Conservation (phyloP, 2,888 invertebrate genomes). For the Endotricha flammealis region DNA sequence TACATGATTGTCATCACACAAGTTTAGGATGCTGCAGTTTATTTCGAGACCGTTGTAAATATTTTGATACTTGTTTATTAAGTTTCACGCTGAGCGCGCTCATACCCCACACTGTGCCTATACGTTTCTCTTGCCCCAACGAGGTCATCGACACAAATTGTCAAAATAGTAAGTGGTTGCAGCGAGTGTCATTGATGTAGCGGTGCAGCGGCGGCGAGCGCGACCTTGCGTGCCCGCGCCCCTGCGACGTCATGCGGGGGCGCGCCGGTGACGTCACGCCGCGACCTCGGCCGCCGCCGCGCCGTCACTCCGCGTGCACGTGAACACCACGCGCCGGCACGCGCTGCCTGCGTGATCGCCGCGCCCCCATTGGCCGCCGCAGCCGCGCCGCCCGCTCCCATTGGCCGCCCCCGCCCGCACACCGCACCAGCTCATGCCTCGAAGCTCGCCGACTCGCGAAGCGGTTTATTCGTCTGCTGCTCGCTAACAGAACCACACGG, state of each 20-base stretch:
- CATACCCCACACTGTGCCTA: no score
- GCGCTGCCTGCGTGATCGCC: conserved; percentile 85
- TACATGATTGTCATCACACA: no score
- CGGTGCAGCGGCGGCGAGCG: conserved; percentile 26
- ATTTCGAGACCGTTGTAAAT: neutral
- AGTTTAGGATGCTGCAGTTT: no score
- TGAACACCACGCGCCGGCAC: conserved; percentile 89
- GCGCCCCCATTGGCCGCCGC: conserved; percentile 77
- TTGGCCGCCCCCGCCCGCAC: conserved; percentile 79
- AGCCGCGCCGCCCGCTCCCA: conserved; percentile 84
- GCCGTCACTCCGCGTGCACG: conserved; percentile 88
- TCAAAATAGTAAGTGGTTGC: conserved; percentile 48
- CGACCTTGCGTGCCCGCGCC: conserved; percentile 63
- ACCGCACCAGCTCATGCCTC: conserved; percentile 83
- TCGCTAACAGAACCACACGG: conserved; percentile 63
- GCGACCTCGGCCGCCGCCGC: conserved; percentile 79
- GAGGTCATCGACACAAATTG: conserved; percentile 45
- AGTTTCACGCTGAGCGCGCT: no score
- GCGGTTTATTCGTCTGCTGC: conserved; percentile 74
- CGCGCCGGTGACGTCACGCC: conserved; percentile 79
- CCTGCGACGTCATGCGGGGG: conserved; percentile 70
- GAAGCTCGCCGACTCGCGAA: conserved; percentile 52
- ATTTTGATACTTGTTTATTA: neutral
- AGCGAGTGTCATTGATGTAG: conserved; percentile 29
- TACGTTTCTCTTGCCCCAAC: no score